Evolutionary conservation across 2,797 vertebrate genomes (phyloP).

Genomic region (Melanotaenia nigrans): DNA sequence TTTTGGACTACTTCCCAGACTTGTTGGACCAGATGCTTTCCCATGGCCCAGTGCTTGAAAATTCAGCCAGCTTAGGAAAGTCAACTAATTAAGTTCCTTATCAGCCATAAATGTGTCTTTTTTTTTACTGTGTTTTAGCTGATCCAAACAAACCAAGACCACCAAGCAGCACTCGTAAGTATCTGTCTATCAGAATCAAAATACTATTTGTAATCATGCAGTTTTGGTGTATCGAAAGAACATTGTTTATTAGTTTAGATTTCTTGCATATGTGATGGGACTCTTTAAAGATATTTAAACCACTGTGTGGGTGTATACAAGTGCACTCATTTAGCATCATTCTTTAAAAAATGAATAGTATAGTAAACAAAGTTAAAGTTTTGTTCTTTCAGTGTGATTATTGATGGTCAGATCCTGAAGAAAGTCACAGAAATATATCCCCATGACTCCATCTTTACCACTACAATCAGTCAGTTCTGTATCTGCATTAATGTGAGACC

Average conservation of each 20-base stretch:
- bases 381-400: background rate
- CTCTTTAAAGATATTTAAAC: background rate
- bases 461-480: constrained; percentile 32
- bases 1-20: no score
- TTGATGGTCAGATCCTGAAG: constrained; percentile 39
- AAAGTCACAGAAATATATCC: background rate
- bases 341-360: background rate
- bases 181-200: background rate
- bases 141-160: constrained; percentile 11
- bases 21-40: no score
- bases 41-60: no score
- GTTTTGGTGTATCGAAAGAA: no score
- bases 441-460: background rate
- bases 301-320: background rate
- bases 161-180: constrained; percentile 21
- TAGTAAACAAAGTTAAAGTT: background rate
- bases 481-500: constrained; percentile 13
- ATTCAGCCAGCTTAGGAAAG: no score
- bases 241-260: no score
- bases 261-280: no score
- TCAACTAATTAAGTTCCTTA: no score
- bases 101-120: background rate
- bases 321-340: background rate
- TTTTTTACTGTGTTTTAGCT: constrained; percentile 45
- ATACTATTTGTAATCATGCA: background rate